phyloP scores from a whole-genome alignment of 1,140 invertebrate species.

The Drosophila bipectinata region DNA sequence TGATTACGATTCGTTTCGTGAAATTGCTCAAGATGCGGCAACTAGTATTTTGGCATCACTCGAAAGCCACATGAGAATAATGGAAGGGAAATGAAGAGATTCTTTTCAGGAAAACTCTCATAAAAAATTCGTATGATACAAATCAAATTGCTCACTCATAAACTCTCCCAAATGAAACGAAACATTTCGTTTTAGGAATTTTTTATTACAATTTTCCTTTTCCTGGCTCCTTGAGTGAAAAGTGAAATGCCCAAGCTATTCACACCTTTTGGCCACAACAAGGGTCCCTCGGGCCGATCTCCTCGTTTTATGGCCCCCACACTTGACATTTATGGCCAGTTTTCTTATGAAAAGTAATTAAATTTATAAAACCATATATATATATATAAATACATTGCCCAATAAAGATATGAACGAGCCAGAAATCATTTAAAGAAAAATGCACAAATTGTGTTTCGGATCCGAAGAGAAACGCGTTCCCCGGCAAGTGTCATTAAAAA shows the following conservation, averaged over 20 bases:
- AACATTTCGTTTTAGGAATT: conserved; percentile 68
- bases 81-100: conserved; percentile 24
- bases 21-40: conserved; percentile 49
- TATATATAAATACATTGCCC: conserved; percentile 54
- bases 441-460: conserved; percentile 63
- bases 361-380: conserved; percentile 62
- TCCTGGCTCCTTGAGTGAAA: conserved; percentile 32
- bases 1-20: conserved; percentile 64
- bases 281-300: conserved; percentile 44
- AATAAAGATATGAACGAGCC: conserved; percentile 71
- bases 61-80: conserved; percentile 21
- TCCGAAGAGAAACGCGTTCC: conserved; percentile 32
- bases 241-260: conserved; percentile 58
- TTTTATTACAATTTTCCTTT: conserved; percentile 68
- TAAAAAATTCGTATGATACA: conserved; percentile 42
- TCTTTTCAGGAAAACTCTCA: conserved; percentile 23
- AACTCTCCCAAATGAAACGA: conserved; percentile 47
- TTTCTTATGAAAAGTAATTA: conserved; percentile 76
- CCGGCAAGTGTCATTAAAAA: conserved; percentile 71
- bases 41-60: conserved; percentile 59
- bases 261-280: conserved; percentile 80
- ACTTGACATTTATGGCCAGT: conserved; percentile 68
- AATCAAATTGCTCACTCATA: conserved; percentile 60
- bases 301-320: conserved; percentile 55
- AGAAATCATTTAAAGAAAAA: conserved; percentile 71